Evolutionary conservation across 2,113 vertebrate genomes (phyloP).

Genomic region (Oxygymnocypris stewartii): DNA sequence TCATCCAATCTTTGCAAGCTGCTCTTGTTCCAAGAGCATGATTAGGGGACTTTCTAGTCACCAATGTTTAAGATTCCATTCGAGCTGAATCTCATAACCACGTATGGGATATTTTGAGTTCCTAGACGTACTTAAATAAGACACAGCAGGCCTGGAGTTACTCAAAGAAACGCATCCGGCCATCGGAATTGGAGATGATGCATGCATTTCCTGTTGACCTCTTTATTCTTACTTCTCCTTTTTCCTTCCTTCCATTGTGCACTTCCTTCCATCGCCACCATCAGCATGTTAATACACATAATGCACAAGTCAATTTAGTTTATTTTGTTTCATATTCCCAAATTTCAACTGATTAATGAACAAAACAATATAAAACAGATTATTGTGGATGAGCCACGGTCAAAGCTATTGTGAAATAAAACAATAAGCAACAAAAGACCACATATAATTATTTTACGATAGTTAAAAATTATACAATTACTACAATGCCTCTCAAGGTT

Average conservation of each 20-base stretch:
- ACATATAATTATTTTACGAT: neutral
- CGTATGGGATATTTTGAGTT: neutral
- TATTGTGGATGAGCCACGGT: neutral
- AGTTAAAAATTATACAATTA: neutral
- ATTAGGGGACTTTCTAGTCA: neutral
- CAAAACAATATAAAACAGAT: neutral
- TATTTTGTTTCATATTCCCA: neutral
- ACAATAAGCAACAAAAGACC: neutral
- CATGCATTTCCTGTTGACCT: slow-evolving; percentile 62
- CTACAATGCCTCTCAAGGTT: neutral
- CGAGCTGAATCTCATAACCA: neutral
- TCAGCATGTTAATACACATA: slow-evolving; percentile 6
- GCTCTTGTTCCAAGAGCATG: neutral
- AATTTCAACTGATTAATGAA: neutral
- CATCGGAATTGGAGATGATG: slow-evolving; percentile 42
- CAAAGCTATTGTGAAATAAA: neutral
- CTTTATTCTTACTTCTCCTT: slow-evolving; percentile 50
- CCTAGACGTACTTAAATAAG: slow-evolving; percentile 5
- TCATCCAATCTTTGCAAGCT: neutral
- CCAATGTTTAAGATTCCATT: neutral
- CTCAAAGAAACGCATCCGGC: slow-evolving; percentile 25
- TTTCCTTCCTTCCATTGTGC: slow-evolving; percentile 68
- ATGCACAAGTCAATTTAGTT: neutral
- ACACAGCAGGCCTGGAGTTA: neutral
- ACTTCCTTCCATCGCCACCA: slow-evolving; percentile 9